phyloP scores from a whole-genome alignment of 1,140 invertebrate genomes.

The Drosophila carrolli region DNA sequence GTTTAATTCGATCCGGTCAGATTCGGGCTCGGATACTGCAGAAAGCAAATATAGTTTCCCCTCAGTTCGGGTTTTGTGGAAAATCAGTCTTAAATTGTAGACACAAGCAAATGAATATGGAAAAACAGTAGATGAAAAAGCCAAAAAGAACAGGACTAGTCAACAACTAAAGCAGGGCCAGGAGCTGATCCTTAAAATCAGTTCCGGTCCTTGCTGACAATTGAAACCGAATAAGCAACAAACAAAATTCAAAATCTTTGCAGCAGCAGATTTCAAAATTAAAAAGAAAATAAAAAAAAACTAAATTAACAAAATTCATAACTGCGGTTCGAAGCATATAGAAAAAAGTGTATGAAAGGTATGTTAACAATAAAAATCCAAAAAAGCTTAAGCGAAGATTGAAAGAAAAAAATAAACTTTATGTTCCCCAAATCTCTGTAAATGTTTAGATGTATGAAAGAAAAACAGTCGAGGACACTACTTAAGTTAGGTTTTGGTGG shows the following conservation, averaged over 20 bases:
- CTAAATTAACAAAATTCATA: constrained; percentile 62
- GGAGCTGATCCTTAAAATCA: constrained; percentile 14
- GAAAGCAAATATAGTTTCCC: constrained; percentile 52
- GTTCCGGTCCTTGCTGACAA: constrained; percentile 40
- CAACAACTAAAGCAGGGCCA: constrained; percentile 59
- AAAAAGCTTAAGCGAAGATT: constrained; percentile 9
- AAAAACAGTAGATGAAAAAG: constrained; percentile 24
- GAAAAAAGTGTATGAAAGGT: constrained; percentile 53
- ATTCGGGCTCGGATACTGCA: constrained; percentile 49
- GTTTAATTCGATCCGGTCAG: constrained; percentile 32
- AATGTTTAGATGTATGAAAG: constrained; percentile 76
- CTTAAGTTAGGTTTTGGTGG: constrained; percentile 68
- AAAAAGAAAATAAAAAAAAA: constrained; percentile 17
- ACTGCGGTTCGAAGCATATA: constrained; percentile 49
- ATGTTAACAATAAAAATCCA: constrained; percentile 47
- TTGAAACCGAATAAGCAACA: constrained; percentile 55
- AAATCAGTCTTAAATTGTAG: constrained; percentile 89
- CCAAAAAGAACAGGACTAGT: constrained; percentile 63
- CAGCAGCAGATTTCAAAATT: constrained; percentile 76
- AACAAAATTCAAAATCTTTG: constrained; percentile 76
- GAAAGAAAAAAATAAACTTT: constrained; percentile 39
- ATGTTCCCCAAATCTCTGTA: constrained; percentile 70
- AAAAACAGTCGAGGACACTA: constrained; percentile 41
- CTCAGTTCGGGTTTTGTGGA: constrained; percentile 87
- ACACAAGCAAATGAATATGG: constrained; percentile 10